Base-by-base conservation (phyloP, 1,140 invertebrate genomes). In the Leguminivora glycinivorella region DNA sequence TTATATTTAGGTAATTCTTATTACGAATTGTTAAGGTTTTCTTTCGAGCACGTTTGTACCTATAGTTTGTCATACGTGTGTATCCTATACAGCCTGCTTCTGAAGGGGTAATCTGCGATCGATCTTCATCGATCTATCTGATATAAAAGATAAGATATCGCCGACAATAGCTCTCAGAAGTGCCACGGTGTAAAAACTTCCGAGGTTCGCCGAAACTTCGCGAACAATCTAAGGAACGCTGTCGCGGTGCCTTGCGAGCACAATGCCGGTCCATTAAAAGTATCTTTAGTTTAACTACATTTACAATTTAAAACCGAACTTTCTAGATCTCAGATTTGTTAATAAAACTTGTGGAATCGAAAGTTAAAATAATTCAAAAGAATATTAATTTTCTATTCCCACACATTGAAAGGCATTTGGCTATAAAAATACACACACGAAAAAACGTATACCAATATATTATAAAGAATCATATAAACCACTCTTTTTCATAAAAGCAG, bases 101-200 rank as follows among this genome's bases (percentile, higher is more conserved):
- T 52, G 19, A 52, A 52, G 47, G 47, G 47, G 19, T 52, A 52
- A 52, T 52, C 47, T 52, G 7, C 19, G 1, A 52, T 52, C 47
- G 19, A 52, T 52, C 47, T 52, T 52, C 40, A 43, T 43, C 40
- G 47, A 52, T 52, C 47, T 52, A 52, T 52, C 14, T 52, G 17
- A 17, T n/a, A n/a, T 17, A 4, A 22, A 52, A 17, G 14, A 17
- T 19, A 22, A 52, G 47, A 52, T 52, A 52, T 52, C 2, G 40
- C 40, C 40, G n/a, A 43, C 47, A 22, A 52, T 22, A 9, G 47
- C 34, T 38, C 12, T 14, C 19, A 52, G 19, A 52, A 52, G 19
- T 22, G 19, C 47, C 19, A 22, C 47, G 19, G 22, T 52, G 47
- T 52, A 52, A 52, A 52, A 47, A 47, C n/a, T 52, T 52, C 22